phyloP scores from a whole-genome alignment of 2,113 vertebrate genomes.

The Hystrix brachyura region DNA sequence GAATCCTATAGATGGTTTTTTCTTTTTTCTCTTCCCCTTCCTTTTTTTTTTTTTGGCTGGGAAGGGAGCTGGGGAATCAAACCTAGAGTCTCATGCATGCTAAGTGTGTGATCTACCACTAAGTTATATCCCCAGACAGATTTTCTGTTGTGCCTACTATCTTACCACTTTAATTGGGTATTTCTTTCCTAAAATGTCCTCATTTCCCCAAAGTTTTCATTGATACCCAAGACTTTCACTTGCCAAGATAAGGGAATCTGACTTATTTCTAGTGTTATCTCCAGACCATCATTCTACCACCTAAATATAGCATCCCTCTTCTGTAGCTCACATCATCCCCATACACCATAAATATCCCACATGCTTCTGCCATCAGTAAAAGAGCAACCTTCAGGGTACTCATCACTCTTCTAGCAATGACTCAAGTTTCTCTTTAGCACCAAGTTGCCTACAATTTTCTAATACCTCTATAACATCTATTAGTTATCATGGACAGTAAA shows the following conservation, averaged over 20 bases:
- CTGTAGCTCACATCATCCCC: constrained; percentile 21
- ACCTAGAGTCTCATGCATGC: background rate
- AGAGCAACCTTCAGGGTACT: background rate
- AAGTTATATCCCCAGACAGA: background rate
- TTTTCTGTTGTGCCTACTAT: background rate
- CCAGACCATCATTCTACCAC: background rate
- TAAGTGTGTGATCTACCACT: background rate
- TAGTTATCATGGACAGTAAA: background rate
- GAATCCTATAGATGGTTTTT: background rate
- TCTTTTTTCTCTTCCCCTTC: background rate
- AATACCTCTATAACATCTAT: background rate
- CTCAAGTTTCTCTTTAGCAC: constrained; percentile 27
- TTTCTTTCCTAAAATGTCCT: constrained; percentile 54
- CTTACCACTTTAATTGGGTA: background rate
- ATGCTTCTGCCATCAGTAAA: constrained; percentile 14
- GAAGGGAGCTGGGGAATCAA: background rate
- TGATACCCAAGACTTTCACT: constrained; percentile 28
- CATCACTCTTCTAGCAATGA: background rate
- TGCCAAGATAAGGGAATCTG: background rate
- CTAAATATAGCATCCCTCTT: constrained; percentile 47
- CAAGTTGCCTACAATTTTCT: constrained; percentile 19
- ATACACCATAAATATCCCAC: background rate
- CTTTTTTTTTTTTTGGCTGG: background rate
- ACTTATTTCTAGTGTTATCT: background rate
- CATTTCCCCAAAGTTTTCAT: constrained; percentile 42